A percentile compares a stretch with the other conserved stretches of the same genome.
These are phyloP conservation scores for Corythornis leucogaster DNA, from an alignment of 2,797 vertebrate genomes.

Conservation along the genomic window DNA sequence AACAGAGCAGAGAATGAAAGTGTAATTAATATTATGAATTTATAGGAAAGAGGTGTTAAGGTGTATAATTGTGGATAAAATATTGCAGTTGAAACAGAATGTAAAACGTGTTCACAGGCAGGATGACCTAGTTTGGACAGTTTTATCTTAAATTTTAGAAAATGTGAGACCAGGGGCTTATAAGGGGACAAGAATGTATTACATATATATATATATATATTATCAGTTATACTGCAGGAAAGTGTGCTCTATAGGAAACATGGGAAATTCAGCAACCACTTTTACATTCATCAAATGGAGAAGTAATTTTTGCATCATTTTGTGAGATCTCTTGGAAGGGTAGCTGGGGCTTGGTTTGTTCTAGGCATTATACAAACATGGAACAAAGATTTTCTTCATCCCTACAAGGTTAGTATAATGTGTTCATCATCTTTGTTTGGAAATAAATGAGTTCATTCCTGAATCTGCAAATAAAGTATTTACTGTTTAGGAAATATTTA, in stretches of 20 bases:
- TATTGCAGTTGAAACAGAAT: background rate
- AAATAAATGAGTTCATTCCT: background rate
- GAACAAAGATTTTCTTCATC: background rate
- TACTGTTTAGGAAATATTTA: background rate
- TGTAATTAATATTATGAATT: background rate
- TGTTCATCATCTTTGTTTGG: background rate
- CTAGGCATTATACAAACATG: background rate
- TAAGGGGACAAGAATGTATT: no score
- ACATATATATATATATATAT: no score
- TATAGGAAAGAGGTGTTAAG: background rate
- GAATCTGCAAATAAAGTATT: background rate
- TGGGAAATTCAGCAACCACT: background rate
- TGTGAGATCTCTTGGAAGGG: background rate
- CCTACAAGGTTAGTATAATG: background rate
- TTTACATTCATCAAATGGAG: background rate
- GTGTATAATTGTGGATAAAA: background rate
- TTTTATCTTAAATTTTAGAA: no score
- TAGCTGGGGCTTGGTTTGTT: background rate
- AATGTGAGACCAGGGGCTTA: no score
- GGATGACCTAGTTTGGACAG: no score
- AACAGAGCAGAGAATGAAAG: background rate
- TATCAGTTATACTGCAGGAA: background rate
- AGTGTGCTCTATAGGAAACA: background rate
- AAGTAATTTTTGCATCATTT: background rate
- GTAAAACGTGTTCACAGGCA: background rate